Conservation (phyloP, 1,140 invertebrate species). For the Hirudo medicinalis region DNA sequence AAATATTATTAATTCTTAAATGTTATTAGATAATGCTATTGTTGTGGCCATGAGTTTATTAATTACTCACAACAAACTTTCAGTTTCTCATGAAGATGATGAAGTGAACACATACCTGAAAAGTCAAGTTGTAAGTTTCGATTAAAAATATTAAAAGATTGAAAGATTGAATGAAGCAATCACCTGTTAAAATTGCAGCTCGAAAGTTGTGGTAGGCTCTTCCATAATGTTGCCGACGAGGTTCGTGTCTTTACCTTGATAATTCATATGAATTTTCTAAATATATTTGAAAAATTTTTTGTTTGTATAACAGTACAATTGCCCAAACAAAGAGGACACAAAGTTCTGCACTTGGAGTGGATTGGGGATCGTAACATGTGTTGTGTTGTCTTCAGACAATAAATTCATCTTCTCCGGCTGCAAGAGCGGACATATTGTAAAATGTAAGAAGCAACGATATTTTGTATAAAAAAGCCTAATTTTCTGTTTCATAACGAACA, state of each 20-base stretch:
- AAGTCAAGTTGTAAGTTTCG: not conserved
- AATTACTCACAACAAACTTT: not conserved
- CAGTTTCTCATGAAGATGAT: constrained; percentile 1
- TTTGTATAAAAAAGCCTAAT: not conserved
- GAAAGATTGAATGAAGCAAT: not conserved
- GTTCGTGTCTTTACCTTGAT: not conserved
- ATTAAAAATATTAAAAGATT: not conserved
- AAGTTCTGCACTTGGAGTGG: constrained; percentile 1
- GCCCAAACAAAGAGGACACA: not conserved
- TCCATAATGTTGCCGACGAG: constrained; percentile 3
- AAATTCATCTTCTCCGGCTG: constrained; percentile 65
- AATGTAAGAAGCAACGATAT: constrained; percentile 50
- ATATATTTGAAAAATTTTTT: not conserved
- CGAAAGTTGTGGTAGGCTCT: not conserved
- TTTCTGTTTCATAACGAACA: constrained; percentile 38
- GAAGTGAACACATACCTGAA: constrained; percentile 4
- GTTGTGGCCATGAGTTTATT: not conserved
- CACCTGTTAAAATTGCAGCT: not conserved
- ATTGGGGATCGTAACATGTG: constrained; percentile 53
- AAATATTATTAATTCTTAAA: not conserved
- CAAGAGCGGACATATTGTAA: constrained; percentile 73
- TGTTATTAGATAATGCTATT: not conserved
- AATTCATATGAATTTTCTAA: not conserved
- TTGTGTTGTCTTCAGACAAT: constrained; percentile 62
- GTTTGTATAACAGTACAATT: not conserved